These are phyloP conservation scores for Spodoptera picta DNA, from an alignment of 2,888 invertebrate genomes.

Conservation along the genomic window DNA sequence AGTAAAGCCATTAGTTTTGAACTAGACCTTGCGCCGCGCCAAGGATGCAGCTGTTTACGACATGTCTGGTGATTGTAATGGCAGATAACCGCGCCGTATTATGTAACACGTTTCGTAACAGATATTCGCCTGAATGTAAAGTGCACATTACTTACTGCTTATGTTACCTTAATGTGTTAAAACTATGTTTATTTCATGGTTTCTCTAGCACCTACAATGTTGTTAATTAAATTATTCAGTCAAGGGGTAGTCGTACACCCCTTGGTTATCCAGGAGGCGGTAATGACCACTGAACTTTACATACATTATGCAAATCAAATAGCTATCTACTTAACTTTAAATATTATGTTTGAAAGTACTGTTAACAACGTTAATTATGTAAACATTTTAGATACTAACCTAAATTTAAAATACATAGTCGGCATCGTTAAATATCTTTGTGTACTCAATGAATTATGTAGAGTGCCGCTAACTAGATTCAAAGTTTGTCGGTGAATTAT, in stretches of 20 bases:
- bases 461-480: constrained; percentile 35
- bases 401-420: constrained; percentile 25
- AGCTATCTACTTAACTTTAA: constrained; percentile 16
- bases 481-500: constrained; percentile 45
- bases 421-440: constrained; percentile 30
- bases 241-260: constrained; percentile 17
- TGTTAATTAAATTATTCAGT: constrained; percentile 42
- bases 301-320: constrained; percentile 35
- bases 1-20: constrained; percentile 62
- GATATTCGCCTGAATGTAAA: constrained; percentile 60
- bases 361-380: constrained; percentile 12
- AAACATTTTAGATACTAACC: constrained; percentile 22
- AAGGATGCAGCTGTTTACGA: constrained; percentile 60
- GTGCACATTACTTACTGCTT: constrained; percentile 50
- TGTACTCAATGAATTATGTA: constrained; percentile 48
- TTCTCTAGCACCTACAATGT: constrained; percentile 26
- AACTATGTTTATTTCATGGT: constrained; percentile 35
- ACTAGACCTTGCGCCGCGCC: constrained; percentile 58
- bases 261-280: constrained; percentile 24
- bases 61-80: constrained; percentile 64
- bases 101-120: constrained; percentile 67
- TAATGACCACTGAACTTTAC: constrained; percentile 9
- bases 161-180: constrained; percentile 48
- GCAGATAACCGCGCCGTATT: constrained; percentile 63
- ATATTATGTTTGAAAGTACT: constrained; percentile 14